Base-by-base conservation (phyloP, 2,113 vertebrate genomes). In the Heterotis niloticus region DNA sequence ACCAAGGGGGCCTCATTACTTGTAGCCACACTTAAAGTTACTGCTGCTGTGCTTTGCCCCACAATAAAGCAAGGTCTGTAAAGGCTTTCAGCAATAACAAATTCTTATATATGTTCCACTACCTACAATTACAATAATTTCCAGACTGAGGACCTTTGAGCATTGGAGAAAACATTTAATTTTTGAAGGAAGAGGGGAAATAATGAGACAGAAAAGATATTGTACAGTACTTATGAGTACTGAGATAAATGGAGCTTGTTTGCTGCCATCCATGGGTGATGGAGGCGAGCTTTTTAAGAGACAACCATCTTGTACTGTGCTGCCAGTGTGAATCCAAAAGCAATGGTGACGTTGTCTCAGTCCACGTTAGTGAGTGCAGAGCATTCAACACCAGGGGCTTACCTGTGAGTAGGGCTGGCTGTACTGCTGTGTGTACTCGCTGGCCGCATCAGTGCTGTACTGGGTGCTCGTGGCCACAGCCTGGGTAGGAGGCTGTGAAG, bases 361-460 rank as follows among this genome's bases (percentile, higher is more conserved):
- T n/a, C n/a, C n/a, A n/a, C n/a, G n/a, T n/a, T n/a, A n/a, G 59
- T 44, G 18, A 52, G 12, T 17, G 74, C n/a, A 57, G 5, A 23
- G n/a, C 54, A 72, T 51, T 60, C 14, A 65, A 68, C 75, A 26
- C 62, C 28, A 12, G 34, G 34, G 17, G 16, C 92, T 80, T 88
- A 93, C 91, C 91, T 93, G 91, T 70, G 92, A 88, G 88, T 93
- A 93, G 65, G 85, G 90, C 85, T 91, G 91, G 82, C 91, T 93
- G 51, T 95, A 96, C 62, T 95, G 90, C 0, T 92, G 95, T 59
- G 91, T 89, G 81, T 95, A 97, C 76, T 88, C 87, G 1, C 91
- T 81, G 29, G 94, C 90, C 80, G 87, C 90, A 72, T 98, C 96
- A 14, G 93, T 56, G 12, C 85, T 83, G 51, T 94, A 95, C 0